A percentile compares a stretch with the other conserved stretches of the same genome.
These are phyloP conservation scores for Tetragnatha versicolor DNA, from an alignment of 1,140 invertebrate species.

Conservation along the genomic window DNA sequence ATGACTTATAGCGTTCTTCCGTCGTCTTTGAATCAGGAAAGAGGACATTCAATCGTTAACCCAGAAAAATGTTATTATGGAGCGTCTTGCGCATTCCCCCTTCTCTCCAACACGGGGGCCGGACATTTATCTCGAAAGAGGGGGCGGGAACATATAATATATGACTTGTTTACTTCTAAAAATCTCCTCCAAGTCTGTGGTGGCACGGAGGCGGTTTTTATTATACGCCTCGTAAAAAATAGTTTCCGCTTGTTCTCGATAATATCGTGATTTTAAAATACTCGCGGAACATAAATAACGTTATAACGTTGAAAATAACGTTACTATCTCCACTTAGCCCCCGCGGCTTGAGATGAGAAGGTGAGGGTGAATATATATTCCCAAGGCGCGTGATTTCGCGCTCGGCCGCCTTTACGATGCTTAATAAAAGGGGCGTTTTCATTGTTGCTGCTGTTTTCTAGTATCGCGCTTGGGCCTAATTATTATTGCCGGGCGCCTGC, in stretches of 20 bases:
- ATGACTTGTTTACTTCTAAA: slow-evolving; percentile 37
- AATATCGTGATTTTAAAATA: slow-evolving; percentile 41
- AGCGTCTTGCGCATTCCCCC: background rate
- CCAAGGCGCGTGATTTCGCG: background rate
- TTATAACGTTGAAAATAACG: background rate
- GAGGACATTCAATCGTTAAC: background rate
- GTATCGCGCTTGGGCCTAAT: no score
- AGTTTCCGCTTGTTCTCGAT: slow-evolving; percentile 18
- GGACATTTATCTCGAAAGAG: slow-evolving; percentile 20
- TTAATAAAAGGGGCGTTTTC: slow-evolving; percentile 18
- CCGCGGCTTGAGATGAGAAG: background rate
- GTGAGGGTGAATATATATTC: no score
- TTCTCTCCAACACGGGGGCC: background rate
- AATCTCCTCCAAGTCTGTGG: slow-evolving; percentile 34
- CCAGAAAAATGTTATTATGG: slow-evolving; percentile 1
- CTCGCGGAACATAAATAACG: slow-evolving; percentile 31
- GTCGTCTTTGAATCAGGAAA: background rate
- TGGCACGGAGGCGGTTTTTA: slow-evolving; percentile 24
- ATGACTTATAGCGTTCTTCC: background rate
- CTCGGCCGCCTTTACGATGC: background rate
- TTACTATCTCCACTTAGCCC: background rate
- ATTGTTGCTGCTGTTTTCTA: no score
- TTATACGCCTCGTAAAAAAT: slow-evolving; percentile 34
- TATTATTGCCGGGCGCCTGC: no score
- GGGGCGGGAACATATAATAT: slow-evolving; percentile 16